A percentile compares a stretch with the other conserved stretches of the same genome.
These are phyloP conservation scores for Tineola bisselliella DNA, from an alignment of 2,888 invertebrate genomes.

Conservation along the genomic window DNA sequence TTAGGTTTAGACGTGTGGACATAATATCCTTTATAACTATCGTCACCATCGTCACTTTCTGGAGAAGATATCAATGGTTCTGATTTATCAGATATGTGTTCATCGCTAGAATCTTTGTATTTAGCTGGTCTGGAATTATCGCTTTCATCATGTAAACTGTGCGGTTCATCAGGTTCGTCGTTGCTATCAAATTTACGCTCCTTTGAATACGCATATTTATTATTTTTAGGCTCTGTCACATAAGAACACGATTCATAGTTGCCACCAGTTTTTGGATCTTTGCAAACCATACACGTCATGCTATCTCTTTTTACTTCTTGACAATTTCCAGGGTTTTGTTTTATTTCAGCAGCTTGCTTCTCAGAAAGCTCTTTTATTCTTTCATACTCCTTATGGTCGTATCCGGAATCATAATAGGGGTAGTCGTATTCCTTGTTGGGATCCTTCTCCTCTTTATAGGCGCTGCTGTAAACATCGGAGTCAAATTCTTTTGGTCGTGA, in stretches of 20 bases:
- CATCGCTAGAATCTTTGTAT: slow-evolving; percentile 34
- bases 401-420: slow-evolving; percentile 61
- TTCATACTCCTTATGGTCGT: slow-evolving; percentile 63
- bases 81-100: slow-evolving; percentile 25
- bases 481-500: slow-evolving; percentile 64
- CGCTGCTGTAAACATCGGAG: slow-evolving; percentile 49
- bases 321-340: slow-evolving; percentile 72
- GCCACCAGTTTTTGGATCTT: slow-evolving; percentile 77
- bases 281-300: slow-evolving; percentile 77
- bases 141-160: slow-evolving; percentile 40
- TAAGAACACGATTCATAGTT: slow-evolving; percentile 84
- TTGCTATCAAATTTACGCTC: slow-evolving; percentile 72
- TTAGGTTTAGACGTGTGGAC: slow-evolving; percentile 45
- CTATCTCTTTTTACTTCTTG: slow-evolving; percentile 71
- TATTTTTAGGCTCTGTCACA: slow-evolving; percentile 76
- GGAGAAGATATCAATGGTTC: slow-evolving; percentile 24
- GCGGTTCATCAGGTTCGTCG: slow-evolving; percentile 62
- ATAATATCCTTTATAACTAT: slow-evolving; percentile 49
- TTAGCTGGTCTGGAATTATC: slow-evolving; percentile 40
- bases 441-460: slow-evolving; percentile 50
- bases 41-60: slow-evolving; percentile 28
- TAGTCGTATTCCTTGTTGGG: slow-evolving; percentile 54
- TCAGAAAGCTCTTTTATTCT: slow-evolving; percentile 71
- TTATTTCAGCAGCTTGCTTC: slow-evolving; percentile 69
- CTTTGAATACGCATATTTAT: slow-evolving; percentile 74